A percentile compares a stretch with the other conserved stretches of the same genome.
Evolutionary conservation across 2,888 invertebrate genomes (phyloP).

Genomic region (Allolobophora icterica): DNA sequence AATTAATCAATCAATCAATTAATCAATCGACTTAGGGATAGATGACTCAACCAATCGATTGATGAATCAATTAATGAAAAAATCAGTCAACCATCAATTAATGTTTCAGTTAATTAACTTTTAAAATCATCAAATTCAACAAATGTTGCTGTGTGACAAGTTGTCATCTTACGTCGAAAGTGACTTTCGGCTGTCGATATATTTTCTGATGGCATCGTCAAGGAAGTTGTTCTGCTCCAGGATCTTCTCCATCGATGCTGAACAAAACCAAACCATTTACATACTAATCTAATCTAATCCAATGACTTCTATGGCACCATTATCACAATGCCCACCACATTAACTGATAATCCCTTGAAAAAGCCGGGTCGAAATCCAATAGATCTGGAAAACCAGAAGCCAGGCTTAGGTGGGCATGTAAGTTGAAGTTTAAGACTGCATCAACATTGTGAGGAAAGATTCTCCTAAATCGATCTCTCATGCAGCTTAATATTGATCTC

Average conservation of each 20-base stretch:
- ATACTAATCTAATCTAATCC: neutral
- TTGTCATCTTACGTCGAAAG: neutral
- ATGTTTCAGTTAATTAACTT: neutral
- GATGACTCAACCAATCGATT: neutral
- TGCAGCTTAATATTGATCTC: too few relatives aligned
- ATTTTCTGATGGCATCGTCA: conserved; percentile 9
- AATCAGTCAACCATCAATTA: neutral
- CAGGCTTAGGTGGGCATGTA: too few relatives aligned
- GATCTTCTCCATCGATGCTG: conserved; percentile 40
- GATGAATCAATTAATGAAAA: neutral
- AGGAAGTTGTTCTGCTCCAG: conserved; percentile 35
- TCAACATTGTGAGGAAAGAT: too few relatives aligned
- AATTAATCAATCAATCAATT: neutral
- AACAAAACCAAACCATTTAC: neutral
- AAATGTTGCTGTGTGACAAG: neutral
- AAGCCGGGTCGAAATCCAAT: too few relatives aligned
- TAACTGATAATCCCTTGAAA: too few relatives aligned
- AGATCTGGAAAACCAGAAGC: too few relatives aligned
- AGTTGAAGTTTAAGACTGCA: too few relatives aligned
- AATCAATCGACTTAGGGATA: neutral
- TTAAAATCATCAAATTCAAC: neutral
- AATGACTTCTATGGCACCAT: too few relatives aligned
- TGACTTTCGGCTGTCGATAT: conserved; percentile 30
- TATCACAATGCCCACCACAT: too few relatives aligned
- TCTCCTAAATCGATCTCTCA: too few relatives aligned